Conservation (phyloP, 2,888 invertebrate genomes). For the Limnephilus marmoratus region DNA sequence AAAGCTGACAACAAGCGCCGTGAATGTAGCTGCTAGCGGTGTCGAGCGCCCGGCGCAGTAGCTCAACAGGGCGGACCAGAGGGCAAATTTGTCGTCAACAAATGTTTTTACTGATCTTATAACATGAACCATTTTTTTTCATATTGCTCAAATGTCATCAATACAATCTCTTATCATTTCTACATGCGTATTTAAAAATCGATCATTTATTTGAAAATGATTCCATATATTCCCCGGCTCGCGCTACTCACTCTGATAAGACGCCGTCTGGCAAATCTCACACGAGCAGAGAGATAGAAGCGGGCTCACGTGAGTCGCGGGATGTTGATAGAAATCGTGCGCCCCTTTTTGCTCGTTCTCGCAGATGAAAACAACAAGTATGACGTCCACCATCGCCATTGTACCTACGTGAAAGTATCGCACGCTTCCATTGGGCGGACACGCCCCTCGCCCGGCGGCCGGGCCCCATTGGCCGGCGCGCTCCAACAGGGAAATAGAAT, state of each 20-base stretch:
- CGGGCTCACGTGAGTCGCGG: not conserved
- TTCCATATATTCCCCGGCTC: not conserved
- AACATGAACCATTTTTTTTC: not conserved
- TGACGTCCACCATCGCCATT: slow-evolving; percentile 22
- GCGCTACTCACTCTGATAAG: not conserved
- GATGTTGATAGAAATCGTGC: not conserved
- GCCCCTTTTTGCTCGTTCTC: not conserved
- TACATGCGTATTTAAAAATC: too few species aligned
- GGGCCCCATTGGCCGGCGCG: slow-evolving; percentile 47
- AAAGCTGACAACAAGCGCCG: not conserved
- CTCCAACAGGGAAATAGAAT: not conserved
- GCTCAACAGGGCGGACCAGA: slow-evolving; percentile 2
- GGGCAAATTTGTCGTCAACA: slow-evolving; percentile 2
- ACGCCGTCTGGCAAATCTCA: not conserved
- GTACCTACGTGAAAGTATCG: slow-evolving; percentile 13
- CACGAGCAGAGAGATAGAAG: not conserved
- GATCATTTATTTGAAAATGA: not conserved
- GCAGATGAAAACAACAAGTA: slow-evolving; percentile 21
- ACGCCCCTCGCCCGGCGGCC: slow-evolving; percentile 67
- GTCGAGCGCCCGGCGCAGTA: not conserved
- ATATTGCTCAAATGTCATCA: not conserved
- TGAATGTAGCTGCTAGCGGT: not conserved
- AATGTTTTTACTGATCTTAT: not conserved
- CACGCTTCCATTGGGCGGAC: slow-evolving; percentile 60
- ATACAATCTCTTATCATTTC: not conserved